Conservation (phyloP, 2,113 vertebrate species). For the Melanostigma gelatinosum region DNA sequence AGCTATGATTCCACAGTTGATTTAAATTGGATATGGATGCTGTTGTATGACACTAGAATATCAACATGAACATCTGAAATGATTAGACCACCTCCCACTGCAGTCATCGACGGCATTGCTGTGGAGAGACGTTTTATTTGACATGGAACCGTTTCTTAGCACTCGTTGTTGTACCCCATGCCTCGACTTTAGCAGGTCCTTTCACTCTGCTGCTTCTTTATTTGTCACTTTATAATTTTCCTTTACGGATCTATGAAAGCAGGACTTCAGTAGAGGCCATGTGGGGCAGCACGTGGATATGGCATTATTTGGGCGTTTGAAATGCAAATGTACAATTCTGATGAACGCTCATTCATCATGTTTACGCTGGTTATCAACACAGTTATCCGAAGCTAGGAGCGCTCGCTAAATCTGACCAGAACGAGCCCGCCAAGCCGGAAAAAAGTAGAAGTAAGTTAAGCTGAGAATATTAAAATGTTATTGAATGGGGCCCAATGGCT, state of each 20-base stretch:
- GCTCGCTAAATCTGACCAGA: too few species aligned
- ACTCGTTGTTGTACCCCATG: not conserved
- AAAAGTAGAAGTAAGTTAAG: too few species aligned
- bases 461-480: too few species aligned
- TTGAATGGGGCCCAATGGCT: too few species aligned
- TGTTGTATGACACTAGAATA: not conserved
- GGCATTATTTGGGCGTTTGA: too few species aligned
- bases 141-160: not conserved
- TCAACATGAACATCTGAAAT: not conserved
- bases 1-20: not conserved
- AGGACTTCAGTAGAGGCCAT: too few species aligned
- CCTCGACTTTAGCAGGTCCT: not conserved
- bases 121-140: not conserved
- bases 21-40: not conserved
- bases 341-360: too few species aligned
- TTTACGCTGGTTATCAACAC: too few species aligned
- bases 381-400: not conserved
- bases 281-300: too few species aligned
- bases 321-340: too few species aligned
- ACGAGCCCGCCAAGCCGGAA: too few species aligned
- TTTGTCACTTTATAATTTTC: not conserved
- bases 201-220: not conserved
- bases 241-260: not conserved
- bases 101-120: not conserved
- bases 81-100: not conserved